phyloP scores from a whole-genome alignment of 2,113 vertebrate species.

The Emydura subglobosa region DNA sequence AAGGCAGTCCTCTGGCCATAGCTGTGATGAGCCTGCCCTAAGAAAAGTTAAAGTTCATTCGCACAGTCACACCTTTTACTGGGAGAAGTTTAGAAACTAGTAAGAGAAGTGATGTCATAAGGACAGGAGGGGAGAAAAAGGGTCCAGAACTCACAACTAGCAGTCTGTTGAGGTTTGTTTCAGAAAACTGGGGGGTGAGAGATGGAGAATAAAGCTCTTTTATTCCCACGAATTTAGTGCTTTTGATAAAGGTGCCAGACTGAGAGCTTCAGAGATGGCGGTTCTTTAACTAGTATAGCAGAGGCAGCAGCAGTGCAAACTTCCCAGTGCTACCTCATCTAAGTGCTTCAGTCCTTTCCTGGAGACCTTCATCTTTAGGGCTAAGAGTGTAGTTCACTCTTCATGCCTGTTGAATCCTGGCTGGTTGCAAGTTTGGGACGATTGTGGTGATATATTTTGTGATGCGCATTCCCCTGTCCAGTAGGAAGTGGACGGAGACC shows the following conservation, averaged over 20 bases:
- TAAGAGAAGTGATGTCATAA: neutral
- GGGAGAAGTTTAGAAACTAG: neutral
- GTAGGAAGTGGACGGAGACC: neutral
- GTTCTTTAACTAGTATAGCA: neutral
- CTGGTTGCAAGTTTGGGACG: neutral
- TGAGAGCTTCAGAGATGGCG: neutral
- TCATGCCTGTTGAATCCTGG: neutral
- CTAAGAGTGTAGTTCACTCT: no score
- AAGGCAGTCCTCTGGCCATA: neutral
- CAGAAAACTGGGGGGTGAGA: neutral
- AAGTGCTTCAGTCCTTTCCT: neutral
- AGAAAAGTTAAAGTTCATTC: neutral
- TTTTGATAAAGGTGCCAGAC: neutral
- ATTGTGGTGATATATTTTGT: neutral
- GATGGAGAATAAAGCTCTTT: neutral
- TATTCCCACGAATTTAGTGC: neutral
- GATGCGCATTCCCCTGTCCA: neutral
- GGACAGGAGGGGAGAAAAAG: neutral
- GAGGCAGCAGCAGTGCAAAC: neutral
- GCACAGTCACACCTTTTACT: neutral
- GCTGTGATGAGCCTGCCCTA: neutral
- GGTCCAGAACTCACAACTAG: neutral
- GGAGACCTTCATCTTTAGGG: neutral
- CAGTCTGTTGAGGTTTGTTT: neutral
- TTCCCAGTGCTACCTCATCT: neutral